These are phyloP conservation scores for Selene dorsalis DNA, from an alignment of 2,797 vertebrate genomes.

Conservation along the genomic window DNA sequence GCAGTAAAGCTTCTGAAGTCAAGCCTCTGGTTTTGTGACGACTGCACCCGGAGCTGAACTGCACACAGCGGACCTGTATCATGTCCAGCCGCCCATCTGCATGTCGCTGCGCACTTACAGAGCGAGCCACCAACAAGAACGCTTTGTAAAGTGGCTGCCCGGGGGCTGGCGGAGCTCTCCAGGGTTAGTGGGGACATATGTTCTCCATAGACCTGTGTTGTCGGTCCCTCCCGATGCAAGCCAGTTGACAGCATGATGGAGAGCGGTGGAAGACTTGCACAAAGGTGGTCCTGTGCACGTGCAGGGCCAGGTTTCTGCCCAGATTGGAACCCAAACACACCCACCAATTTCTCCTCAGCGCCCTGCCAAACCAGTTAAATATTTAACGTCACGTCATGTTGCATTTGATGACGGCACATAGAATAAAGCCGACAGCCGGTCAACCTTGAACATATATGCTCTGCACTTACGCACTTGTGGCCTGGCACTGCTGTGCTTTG, in stretches of 20 bases:
- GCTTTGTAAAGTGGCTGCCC: slow-evolving; percentile 62
- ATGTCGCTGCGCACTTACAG: slow-evolving; percentile 60
- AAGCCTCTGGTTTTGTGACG: slow-evolving; percentile 28
- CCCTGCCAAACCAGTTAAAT: slow-evolving; percentile 22
- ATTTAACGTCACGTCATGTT: not conserved
- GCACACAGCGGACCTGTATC: slow-evolving; percentile 40
- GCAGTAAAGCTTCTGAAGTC: slow-evolving; percentile 31
- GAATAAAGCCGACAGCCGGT: not conserved
- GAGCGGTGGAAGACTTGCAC: slow-evolving; percentile 53
- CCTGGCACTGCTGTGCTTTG: not conserved
- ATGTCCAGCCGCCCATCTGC: slow-evolving; percentile 48
- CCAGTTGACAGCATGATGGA: slow-evolving; percentile 73
- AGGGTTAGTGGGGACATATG: slow-evolving; percentile 70
- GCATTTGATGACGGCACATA: not conserved
- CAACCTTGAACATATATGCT: not conserved
- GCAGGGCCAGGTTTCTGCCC: slow-evolving; percentile 46
- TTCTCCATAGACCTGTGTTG: slow-evolving; percentile 67
- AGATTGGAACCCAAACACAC: slow-evolving; percentile 51
- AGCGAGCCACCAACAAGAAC: slow-evolving; percentile 62
- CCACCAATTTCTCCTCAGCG: slow-evolving; percentile 27
- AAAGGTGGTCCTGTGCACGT: slow-evolving; percentile 70
- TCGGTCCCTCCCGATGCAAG: slow-evolving; percentile 62
- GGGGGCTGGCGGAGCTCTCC: slow-evolving; percentile 41
- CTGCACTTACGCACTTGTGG: not conserved
- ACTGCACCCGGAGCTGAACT: slow-evolving; percentile 21